Evolutionary conservation across 2,888 invertebrate genomes (phyloP).

Genomic region (Leptogaster cylindrica): DNA sequence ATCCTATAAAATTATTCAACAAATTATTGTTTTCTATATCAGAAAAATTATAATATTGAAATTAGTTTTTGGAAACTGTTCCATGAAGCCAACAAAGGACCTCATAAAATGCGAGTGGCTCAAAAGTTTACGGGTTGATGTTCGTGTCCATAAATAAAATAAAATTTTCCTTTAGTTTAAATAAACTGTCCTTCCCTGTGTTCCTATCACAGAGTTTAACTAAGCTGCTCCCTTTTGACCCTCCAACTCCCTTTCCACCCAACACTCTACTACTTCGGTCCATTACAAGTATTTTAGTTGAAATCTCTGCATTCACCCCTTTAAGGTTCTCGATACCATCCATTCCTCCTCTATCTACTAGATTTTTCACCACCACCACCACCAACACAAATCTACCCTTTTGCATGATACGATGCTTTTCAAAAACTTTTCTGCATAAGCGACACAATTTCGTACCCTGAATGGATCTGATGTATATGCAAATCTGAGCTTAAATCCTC

Average conservation of each 20-base stretch:
- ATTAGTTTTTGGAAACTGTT: too few relatives aligned
- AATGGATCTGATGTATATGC: conserved; percentile 34
- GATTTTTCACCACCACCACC: not conserved
- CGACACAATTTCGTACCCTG: conserved; percentile 34
- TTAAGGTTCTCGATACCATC: too few relatives aligned
- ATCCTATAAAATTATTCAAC: too few relatives aligned
- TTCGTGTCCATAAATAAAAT: conserved; percentile 30
- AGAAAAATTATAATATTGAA: not conserved
- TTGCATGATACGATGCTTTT: conserved; percentile 16
- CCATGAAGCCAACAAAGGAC: conserved; percentile 22
- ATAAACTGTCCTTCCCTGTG: conserved; percentile 26
- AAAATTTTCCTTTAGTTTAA: conserved; percentile 30
- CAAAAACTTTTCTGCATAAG: conserved; percentile 37
- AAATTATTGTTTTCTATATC: too few relatives aligned
- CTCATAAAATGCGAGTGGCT: conserved; percentile 21
- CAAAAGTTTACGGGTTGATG: conserved; percentile 12
- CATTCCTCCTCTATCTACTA: conserved; percentile 5
- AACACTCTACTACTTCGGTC: too few relatives aligned
- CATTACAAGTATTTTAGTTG: conserved; percentile 33
- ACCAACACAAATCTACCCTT: conserved; percentile 12
- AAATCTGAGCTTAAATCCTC: conserved; percentile 34
- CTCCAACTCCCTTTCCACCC: too few relatives aligned
- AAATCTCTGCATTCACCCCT: too few relatives aligned
- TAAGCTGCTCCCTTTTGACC: conserved; percentile 14
- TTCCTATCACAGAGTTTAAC: conserved; percentile 13